These are phyloP conservation scores for Anabas testudineus DNA, from an alignment of 2,797 vertebrate species.

Conservation along the genomic window DNA sequence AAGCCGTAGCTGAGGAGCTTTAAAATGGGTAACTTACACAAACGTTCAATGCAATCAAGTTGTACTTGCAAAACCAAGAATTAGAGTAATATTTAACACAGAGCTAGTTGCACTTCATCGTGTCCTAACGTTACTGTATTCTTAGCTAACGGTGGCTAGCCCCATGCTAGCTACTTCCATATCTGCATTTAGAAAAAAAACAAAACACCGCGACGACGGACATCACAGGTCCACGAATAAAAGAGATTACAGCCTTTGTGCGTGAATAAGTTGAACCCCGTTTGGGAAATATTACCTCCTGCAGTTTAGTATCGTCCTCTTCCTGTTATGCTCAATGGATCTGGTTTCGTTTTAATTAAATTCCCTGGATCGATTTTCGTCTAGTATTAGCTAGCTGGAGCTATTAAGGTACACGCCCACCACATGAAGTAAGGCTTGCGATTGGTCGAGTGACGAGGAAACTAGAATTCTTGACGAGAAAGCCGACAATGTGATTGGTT, in stretches of 20 bases:
- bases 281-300: conserved; percentile 76
- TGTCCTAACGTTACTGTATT: neutral
- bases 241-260: rapidly evolving
- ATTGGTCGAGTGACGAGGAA: conserved; percentile 59
- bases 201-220: conserved; percentile 72
- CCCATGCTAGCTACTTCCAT: conserved; percentile 57
- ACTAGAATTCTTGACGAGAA: rapidly evolving
- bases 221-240: conserved; percentile 6
- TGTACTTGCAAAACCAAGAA: neutral
- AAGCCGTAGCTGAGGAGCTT: neutral
- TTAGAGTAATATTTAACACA: neutral
- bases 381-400: conserved; percentile 66
- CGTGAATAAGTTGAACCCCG: neutral
- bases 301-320: conserved; percentile 43
- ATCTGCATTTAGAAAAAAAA: conserved; percentile 69
- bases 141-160: conserved; percentile 54
- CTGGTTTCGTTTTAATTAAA: conserved; percentile 64
- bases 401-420: conserved; percentile 65
- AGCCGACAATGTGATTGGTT: conserved; percentile 29
- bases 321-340: conserved; percentile 47
- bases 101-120: neutral
- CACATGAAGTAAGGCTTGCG: neutral
- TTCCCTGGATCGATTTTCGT: conserved; percentile 75
- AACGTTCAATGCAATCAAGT: neutral
- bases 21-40: rapidly evolving